phyloP scores from a whole-genome alignment of 2,113 vertebrate genomes.

The Oreochromis spilurus region DNA sequence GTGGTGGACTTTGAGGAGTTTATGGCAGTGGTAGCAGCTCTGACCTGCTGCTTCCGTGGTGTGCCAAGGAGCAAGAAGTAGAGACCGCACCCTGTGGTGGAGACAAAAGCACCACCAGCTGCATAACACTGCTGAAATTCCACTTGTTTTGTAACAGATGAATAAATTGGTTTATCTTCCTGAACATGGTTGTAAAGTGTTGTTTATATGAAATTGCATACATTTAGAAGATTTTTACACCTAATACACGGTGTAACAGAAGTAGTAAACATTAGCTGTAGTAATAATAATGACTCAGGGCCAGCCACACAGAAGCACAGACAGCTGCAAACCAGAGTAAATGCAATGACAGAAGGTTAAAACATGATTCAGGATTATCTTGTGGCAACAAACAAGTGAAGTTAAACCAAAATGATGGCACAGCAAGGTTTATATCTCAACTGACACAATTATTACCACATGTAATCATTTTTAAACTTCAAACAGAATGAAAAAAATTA shows the following conservation, averaged over 20 bases:
- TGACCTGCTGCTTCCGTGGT: slow-evolving; percentile 25
- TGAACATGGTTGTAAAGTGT: neutral
- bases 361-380: neutral
- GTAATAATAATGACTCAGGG: neutral
- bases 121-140: fast-evolving
- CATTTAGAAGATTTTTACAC: neutral
- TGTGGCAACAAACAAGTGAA: neutral
- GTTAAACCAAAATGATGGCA: neutral
- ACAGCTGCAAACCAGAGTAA: neutral
- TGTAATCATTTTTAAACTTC: neutral
- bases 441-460: neutral
- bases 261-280: neutral
- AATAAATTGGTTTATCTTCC: slow-evolving; percentile 8
- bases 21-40: slow-evolving; percentile 38
- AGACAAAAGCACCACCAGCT: neutral
- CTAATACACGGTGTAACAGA: neutral
- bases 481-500: neutral
- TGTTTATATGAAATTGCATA: neutral
- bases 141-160: neutral
- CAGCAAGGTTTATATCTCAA: neutral
- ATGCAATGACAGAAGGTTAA: neutral
- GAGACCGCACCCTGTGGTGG: neutral
- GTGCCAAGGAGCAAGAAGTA: neutral
- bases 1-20: slow-evolving; percentile 77
- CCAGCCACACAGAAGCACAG: neutral